Conservation (phyloP, 2,797 vertebrate species). For the Hypotaenidia philippensis region DNA sequence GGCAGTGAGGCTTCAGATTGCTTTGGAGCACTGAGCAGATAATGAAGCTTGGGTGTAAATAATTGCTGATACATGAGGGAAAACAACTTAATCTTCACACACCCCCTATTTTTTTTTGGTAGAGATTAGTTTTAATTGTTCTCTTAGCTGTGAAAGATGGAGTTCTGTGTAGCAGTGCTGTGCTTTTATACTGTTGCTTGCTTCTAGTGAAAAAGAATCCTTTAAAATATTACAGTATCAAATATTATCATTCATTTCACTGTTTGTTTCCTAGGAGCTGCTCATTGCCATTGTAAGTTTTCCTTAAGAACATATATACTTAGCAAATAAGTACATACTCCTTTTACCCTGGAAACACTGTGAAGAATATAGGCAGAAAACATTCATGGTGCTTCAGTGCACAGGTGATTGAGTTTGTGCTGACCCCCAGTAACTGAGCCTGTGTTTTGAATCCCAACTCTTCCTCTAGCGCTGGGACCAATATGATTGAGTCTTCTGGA, state of each 20-base stretch:
- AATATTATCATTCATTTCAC: not conserved
- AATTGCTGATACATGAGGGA: not conserved
- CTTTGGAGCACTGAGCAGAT: not conserved
- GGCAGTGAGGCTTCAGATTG: not conserved
- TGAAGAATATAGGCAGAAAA: not conserved
- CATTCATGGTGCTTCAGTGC: not conserved
- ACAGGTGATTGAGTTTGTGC: not conserved
- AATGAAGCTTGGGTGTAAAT: constrained; percentile 31
- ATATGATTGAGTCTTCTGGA: constrained; percentile 43
- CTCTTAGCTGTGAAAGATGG: not conserved
- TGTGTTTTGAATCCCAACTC: constrained; percentile 49
- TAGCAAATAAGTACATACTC: not conserved
- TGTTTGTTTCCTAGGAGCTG: not conserved
- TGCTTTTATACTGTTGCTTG: not conserved
- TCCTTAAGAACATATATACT: not conserved
- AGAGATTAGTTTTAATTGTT: constrained; percentile 5
- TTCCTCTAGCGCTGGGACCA: not conserved
- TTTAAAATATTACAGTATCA: not conserved
- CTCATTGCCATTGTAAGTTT: not conserved
- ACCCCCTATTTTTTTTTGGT: not conserved
- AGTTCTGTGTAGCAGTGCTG: not conserved
- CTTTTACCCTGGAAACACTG: not conserved
- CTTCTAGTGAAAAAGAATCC: not conserved
- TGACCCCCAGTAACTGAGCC: not conserved
- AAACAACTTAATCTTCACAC: not conserved